Conservation (phyloP, 1,140 invertebrate species). For the Heliothis virescens region DNA sequence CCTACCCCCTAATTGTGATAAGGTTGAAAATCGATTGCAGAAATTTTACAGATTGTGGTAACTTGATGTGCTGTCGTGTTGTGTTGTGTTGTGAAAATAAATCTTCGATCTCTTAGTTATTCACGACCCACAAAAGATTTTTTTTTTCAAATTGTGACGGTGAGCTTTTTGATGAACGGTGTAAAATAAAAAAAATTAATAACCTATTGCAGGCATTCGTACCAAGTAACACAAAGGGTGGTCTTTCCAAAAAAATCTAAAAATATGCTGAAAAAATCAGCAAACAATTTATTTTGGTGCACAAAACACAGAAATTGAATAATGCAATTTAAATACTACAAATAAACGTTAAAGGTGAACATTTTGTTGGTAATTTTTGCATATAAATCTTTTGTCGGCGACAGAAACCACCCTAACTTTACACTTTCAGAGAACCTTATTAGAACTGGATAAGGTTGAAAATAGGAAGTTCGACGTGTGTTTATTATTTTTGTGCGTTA, state of each 20-base stretch:
- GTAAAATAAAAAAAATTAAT: background rate
- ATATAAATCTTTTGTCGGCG: slow-evolving; percentile 66
- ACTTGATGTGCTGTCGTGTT: too few species aligned
- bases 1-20: too few species aligned
- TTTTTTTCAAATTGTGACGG: too few species aligned
- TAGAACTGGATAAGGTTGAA: slow-evolving; percentile 47
- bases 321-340: slow-evolving; percentile 46
- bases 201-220: background rate
- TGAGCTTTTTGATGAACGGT: too few species aligned
- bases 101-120: too few species aligned
- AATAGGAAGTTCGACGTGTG: slow-evolving; percentile 20
- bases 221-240: too few species aligned
- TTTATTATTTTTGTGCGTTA: slow-evolving; percentile 49
- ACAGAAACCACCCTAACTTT: slow-evolving; percentile 8
- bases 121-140: too few species aligned
- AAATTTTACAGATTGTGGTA: too few species aligned
- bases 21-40: too few species aligned
- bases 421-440: slow-evolving; percentile 41
- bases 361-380: slow-evolving; percentile 65
- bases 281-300: slow-evolving; percentile 23
- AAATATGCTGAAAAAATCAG: background rate
- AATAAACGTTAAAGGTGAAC: slow-evolving; percentile 42
- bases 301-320: slow-evolving; percentile 45
- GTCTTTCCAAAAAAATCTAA: background rate
- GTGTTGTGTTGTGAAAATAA: too few species aligned